These are phyloP conservation scores for Coremacera marginata DNA, from an alignment of 2,888 invertebrate genomes.

Conservation along the genomic window DNA sequence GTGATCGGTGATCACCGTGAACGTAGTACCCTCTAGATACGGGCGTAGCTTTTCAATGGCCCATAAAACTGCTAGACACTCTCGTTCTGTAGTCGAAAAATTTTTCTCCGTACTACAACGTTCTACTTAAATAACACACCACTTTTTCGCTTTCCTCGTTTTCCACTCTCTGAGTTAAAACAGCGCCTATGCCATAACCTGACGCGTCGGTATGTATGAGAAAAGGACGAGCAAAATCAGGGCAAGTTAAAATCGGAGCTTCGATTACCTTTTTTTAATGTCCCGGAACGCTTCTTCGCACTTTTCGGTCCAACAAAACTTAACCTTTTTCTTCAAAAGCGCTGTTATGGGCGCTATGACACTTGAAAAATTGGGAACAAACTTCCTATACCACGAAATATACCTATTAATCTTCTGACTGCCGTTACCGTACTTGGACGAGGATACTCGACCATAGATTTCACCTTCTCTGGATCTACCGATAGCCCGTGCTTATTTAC, in stretches of 20 bases:
- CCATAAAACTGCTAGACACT: not conserved
- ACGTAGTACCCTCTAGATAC: not conserved
- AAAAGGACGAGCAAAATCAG: not conserved
- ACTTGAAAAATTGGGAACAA: too few species aligned
- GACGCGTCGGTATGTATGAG: not conserved
- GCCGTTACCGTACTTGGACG: too few species aligned
- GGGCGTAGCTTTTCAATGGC: not conserved
- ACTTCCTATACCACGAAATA: too few species aligned
- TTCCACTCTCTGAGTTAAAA: constrained; percentile 16
- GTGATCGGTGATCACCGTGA: too few species aligned
- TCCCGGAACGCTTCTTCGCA: too few species aligned
- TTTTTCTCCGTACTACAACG: not conserved
- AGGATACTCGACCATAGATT: too few species aligned
- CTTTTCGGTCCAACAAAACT: too few species aligned
- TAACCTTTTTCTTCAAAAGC: too few species aligned
- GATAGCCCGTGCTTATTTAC: too few species aligned
- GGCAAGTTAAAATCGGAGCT: not conserved
- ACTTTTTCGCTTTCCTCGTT: not conserved
- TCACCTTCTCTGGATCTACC: too few species aligned
- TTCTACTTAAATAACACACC: not conserved
- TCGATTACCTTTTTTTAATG: not conserved
- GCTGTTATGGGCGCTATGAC: too few species aligned
- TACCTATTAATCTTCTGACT: too few species aligned
- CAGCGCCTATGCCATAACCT: not conserved
- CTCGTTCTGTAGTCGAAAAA: not conserved